Conservation (phyloP, 2,797 vertebrate genomes). For the Chelonia mydas region DNA sequence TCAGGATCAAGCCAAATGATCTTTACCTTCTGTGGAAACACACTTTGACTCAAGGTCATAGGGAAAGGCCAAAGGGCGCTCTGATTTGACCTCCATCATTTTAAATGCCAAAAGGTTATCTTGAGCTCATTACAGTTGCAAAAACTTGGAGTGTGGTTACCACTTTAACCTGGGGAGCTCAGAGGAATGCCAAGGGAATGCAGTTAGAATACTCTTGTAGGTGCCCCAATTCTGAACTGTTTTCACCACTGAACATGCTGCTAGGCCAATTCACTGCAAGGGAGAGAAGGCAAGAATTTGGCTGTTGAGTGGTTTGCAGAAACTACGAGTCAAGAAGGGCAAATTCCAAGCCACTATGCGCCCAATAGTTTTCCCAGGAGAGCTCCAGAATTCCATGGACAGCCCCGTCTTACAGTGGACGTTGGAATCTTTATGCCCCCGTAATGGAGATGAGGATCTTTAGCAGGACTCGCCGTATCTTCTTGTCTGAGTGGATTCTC, state of each 20-base stretch:
- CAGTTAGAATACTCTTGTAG: neutral
- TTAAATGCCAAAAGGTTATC: slow-evolving; percentile 81
- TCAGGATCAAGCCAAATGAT: slow-evolving; percentile 32
- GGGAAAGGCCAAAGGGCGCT: slow-evolving; percentile 79
- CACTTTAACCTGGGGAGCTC: neutral
- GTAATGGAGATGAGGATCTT: neutral
- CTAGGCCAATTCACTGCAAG: neutral
- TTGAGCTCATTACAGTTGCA: slow-evolving; percentile 83
- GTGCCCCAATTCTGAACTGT: neutral
- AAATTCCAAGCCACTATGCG: neutral
- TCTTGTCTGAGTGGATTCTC: neutral
- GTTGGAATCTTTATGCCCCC: neutral
- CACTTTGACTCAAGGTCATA: slow-evolving; percentile 72
- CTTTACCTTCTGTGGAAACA: slow-evolving; percentile 56
- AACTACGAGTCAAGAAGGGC: neutral
- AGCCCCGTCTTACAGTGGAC: neutral
- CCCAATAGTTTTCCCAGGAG: neutral
- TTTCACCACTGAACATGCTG: neutral
- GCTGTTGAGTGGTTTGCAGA: neutral
- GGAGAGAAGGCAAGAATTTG: neutral
- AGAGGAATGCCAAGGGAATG: neutral
- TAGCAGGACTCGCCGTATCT: neutral
- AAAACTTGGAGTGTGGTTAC: slow-evolving; percentile 67
- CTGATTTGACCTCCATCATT: slow-evolving; percentile 75
- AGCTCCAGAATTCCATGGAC: neutral